These are phyloP conservation scores for Cryptotermes secundus DNA, from an alignment of 1,140 invertebrate genomes.

Conservation along the genomic window DNA sequence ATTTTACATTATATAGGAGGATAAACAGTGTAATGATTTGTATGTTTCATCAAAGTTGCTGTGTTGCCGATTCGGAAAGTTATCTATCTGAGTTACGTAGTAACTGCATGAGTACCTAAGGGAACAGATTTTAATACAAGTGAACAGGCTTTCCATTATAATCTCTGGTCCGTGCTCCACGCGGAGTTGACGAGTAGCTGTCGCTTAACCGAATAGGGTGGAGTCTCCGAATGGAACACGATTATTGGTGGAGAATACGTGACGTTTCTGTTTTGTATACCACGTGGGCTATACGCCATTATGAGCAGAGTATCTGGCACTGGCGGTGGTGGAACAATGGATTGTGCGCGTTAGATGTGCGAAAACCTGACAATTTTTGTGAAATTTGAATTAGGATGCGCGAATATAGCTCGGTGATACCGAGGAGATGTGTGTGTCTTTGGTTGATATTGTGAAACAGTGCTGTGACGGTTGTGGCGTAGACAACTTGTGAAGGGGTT, in stretches of 20 bases:
- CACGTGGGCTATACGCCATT: constrained; percentile 39
- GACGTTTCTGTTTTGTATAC: constrained; percentile 35
- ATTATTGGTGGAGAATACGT: constrained; percentile 35
- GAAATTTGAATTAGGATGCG: constrained; percentile 37
- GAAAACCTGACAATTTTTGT: constrained; percentile 36
- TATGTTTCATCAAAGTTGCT: no score
- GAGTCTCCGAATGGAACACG: constrained; percentile 6
- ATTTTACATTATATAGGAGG: no score
- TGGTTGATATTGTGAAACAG: constrained; percentile 26
- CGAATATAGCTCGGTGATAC: constrained; percentile 27
- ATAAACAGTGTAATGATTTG: no score
- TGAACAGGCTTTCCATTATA: constrained; percentile 19
- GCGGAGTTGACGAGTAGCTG: constrained; percentile 35
- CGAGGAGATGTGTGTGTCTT: constrained; percentile 30
- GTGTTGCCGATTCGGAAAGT: no score
- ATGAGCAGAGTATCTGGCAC: constrained; percentile 36
- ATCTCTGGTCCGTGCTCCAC: constrained; percentile 34
- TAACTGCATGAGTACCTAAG: neutral
- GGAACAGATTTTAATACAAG: constrained; percentile 10
- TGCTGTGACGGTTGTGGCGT: constrained; percentile 22
- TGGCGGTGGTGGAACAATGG: constrained; percentile 37
- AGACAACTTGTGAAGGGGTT: constrained; percentile 22
- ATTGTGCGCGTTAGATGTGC: constrained; percentile 38
- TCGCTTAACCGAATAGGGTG: constrained; percentile 29
- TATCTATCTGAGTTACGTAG: neutral